Evolutionary conservation across 2,113 vertebrate genomes (phyloP).

Genomic region (Salvelinus fontinalis): DNA sequence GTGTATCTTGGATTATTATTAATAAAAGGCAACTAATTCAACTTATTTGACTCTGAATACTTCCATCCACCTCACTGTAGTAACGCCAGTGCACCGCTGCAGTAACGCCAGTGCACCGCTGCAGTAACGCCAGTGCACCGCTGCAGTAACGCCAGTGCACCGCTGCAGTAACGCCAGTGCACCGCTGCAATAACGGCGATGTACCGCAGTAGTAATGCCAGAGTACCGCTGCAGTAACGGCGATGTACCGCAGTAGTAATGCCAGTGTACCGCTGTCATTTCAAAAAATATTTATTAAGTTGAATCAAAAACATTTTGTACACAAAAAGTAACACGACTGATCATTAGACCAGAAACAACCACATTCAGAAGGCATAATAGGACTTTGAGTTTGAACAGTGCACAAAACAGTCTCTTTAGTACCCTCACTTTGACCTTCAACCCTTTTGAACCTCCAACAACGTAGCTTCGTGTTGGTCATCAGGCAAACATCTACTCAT

Average conservation of each 20-base stretch:
- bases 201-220: too few species aligned
- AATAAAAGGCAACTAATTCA: constrained; percentile 54
- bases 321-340: constrained; percentile 33
- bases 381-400: constrained; percentile 12
- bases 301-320: constrained; percentile 4
- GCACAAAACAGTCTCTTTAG: constrained; percentile 6
- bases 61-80: background rate
- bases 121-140: too few species aligned
- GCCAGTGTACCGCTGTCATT: background rate
- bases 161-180: too few species aligned
- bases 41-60: constrained; percentile 15
- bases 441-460: background rate
- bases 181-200: too few species aligned
- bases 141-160: too few species aligned
- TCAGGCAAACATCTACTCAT: background rate
- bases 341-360: constrained; percentile 24
- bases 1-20: constrained; percentile 53
- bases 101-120: too few species aligned
- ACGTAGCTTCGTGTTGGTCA: background rate
- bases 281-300: constrained; percentile 52
- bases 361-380: constrained; percentile 23
- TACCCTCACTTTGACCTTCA: background rate
- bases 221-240: too few species aligned
- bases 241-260: too few species aligned
- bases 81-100: too few species aligned